Evolutionary conservation across 2,797 vertebrate species (phyloP), one percentile per base, ranked within the genome.

Genomic region (Botia almorhae): DNA sequence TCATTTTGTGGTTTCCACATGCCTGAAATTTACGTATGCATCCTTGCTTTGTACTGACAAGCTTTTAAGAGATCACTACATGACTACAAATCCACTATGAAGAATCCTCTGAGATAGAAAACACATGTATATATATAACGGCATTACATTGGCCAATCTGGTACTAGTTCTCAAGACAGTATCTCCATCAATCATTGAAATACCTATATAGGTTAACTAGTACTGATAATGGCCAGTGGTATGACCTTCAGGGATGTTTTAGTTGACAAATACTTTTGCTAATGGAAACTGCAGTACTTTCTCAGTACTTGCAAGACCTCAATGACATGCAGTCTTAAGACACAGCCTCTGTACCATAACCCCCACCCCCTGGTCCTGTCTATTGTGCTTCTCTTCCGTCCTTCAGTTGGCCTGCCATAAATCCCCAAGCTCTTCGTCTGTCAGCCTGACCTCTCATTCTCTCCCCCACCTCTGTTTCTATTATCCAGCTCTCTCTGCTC

Each of bases 311-410:
- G 29, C 33, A 65, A n/a, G 33, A 53, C 67, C 51, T 56, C 53
- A 46, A 29, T 29, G 14, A 21, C n/a, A 65, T 55, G 61, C 3
- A 36, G 21, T 12, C 64, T 68, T 48, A 71, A 63, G 68, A 63
- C n/a, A 51, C 56, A 12, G 39, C 60, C 56, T 3, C 56, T 51
- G 33, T 69, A 53, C 11, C 2, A 53, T 69, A 23, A 71, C 56
- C 76, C 46, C 60, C 60, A 16, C 53, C 48, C 74, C 50, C n/a
- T 51, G 7, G 7, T 53, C 48, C n/a, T 63, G 46, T 78, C 76
- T 61, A 61, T 78, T 78, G 76, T 78, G 17, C 11, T 78, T 50
- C 53, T 69, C 76, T 69, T 69, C 65, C 76, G 55, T 78, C 76
- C 74, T 43, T 67, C 63, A 43, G 63, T 56, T 76, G 63, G 65